Conservation (phyloP, 2,888 invertebrate species). For the Thereva unica region DNA sequence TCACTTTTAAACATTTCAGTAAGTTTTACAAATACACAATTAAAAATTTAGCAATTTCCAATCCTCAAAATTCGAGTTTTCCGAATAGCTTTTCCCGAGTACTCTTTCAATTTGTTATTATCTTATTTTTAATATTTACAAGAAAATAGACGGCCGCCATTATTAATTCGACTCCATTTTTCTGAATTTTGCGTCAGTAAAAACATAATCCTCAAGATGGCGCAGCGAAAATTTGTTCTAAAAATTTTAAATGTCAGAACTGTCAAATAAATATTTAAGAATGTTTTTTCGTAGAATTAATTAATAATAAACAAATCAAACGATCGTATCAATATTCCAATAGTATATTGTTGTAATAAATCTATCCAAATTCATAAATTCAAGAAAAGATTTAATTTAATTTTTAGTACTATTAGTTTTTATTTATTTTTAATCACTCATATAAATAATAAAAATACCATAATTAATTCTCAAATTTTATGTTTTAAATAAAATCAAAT, state of each 20-base stretch:
- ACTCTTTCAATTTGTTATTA: constrained; percentile 44
- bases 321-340: too few relatives aligned
- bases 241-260: constrained; percentile 9
- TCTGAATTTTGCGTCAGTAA: constrained; percentile 44
- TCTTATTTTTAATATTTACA: constrained; percentile 53
- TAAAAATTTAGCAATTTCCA: constrained; percentile 26
- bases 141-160: constrained; percentile 54
- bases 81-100: constrained; percentile 38
- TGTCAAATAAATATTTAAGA: too few relatives aligned
- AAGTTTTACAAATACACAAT: constrained; percentile 27
- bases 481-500: too few relatives aligned
- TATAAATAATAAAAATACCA: too few relatives aligned
- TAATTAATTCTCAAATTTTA: too few relatives aligned
- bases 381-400: too few relatives aligned
- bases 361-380: too few relatives aligned
- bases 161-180: constrained; percentile 54
- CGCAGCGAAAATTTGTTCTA: constrained; percentile 31
- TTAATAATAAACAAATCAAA: too few relatives aligned
- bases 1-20: constrained; percentile 29
- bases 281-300: too few relatives aligned
- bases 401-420: too few relatives aligned
- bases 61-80: constrained; percentile 30
- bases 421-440: too few relatives aligned
- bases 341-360: too few relatives aligned
- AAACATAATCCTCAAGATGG: constrained; percentile 43